Evolutionary conservation across 2,113 vertebrate species (phyloP), one percentile per base, ranked within the genome.

Genomic region (Microtus oregoni): DNA sequence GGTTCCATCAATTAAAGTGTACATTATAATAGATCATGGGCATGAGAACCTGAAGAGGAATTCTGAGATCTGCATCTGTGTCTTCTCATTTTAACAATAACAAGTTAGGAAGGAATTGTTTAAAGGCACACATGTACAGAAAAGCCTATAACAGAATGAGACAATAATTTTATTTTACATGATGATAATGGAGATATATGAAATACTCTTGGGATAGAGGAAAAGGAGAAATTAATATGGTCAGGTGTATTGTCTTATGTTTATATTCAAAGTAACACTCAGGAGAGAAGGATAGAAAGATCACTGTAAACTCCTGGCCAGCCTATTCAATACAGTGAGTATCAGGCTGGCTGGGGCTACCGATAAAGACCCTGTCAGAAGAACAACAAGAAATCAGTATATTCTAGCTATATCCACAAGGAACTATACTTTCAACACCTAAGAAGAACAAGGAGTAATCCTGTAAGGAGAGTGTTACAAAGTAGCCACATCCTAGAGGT

Each of bases 61-160:
- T 68, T 96, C 2, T 5, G 24, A 58, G 47, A 94, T 94, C 63
- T 95, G 94, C 86, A 35, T 91, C 11, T 87, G 44, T 82, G 47
- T 68, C 58, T 93, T 93, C 47, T 78, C 47, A 95, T 92, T 93
- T 89, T 61, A 67, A 70, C 92, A 15, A 67, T 63, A 86, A 96
- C 15, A 95, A 17, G 19, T 47, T 92, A 81, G 79, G 41, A 96
- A 92, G 30, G 38, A 22, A 68, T 58, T 89, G 8, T 30, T 87
- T 86, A 87, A 67, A 28, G 7, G 88, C 61, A 86, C 55, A 88
- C 8, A 95, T 52, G 52, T 41, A 85, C 78, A 50, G 88, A 81
- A 86, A 76, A 0, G 88, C 58, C n/a, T 90, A 35, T 24, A 81
- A 50, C 19, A 92, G 88, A 94, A 55, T 35, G 22, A 90, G 65